These are phyloP conservation scores for Notolabrus celidotus DNA, from an alignment of 2,797 vertebrate species.

Conservation along the genomic window DNA sequence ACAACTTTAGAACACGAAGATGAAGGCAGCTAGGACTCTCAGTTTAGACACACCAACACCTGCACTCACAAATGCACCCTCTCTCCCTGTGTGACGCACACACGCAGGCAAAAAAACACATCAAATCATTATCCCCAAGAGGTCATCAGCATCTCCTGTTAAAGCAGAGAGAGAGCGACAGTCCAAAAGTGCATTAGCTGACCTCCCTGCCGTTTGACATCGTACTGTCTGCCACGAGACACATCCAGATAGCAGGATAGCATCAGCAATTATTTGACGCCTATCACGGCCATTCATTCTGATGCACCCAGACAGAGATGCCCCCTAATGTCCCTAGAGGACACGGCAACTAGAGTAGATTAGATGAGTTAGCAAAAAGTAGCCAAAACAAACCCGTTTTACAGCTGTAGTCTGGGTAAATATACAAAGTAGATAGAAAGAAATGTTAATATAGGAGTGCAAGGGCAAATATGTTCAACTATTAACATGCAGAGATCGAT, in stretches of 20 bases:
- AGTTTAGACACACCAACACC: slow-evolving; percentile 52
- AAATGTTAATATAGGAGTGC: not conserved
- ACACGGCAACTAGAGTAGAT: slow-evolving; percentile 16
- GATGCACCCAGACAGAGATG: slow-evolving; percentile 64
- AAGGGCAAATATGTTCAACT: not conserved
- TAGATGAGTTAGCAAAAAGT: slow-evolving; percentile 6
- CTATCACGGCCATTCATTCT: slow-evolving; percentile 62
- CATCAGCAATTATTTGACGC: slow-evolving; percentile 79
- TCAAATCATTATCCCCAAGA: slow-evolving; percentile 38
- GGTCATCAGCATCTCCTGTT: slow-evolving; percentile 4
- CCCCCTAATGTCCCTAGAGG: slow-evolving; percentile 63
- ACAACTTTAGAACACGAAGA: slow-evolving; percentile 14
- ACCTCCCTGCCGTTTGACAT: slow-evolving; percentile 55
- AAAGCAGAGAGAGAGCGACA: slow-evolving; percentile 16
- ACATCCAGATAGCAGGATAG: slow-evolving; percentile 65
- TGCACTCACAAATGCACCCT: slow-evolving; percentile 27
- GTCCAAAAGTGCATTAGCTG: slow-evolving; percentile 62
- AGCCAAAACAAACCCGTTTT: not conserved
- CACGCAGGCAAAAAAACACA: slow-evolving; percentile 34
- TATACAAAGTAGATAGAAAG: not conserved
- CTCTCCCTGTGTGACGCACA: slow-evolving; percentile 20
- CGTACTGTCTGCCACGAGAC: slow-evolving; percentile 45
- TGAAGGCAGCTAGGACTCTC: slow-evolving; percentile 33
- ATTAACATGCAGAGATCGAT: not conserved
- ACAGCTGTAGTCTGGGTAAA: not conserved